Conservation (phyloP, 35 echinoderm and acorn worm species). For the Anneissia japonica region DNA sequence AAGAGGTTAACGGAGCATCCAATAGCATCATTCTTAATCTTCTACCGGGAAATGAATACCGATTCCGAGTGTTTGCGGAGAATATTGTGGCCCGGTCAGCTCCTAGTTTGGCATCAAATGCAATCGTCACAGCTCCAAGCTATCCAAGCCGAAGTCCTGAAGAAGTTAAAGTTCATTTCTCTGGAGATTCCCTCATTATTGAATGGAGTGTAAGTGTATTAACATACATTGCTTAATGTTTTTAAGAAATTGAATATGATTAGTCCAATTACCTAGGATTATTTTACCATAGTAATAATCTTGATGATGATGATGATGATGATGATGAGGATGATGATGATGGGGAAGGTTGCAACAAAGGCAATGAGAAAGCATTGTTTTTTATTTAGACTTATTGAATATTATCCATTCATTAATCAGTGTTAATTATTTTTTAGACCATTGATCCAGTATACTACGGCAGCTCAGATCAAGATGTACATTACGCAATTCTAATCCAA, state of each 20-base stretch:
- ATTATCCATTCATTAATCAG: no score
- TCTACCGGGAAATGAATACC: background rate
- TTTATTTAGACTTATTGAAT: no score
- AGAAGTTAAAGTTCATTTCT: background rate
- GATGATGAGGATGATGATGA: no score
- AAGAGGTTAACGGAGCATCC: background rate
- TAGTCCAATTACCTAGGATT: no score
- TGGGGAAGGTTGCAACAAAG: no score
- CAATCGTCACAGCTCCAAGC: background rate
- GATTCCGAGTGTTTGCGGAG: background rate
- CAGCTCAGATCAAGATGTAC: background rate
- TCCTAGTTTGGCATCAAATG: background rate
- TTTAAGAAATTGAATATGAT: no score
- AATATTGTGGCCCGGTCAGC: background rate
- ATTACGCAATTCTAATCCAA: background rate
- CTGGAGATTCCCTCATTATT: background rate
- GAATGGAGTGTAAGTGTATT: background rate
- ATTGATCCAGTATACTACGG: background rate
- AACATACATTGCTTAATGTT: no score
- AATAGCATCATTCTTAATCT: background rate
- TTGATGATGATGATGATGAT: no score
- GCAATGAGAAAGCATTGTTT: no score
- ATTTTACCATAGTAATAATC: no score
- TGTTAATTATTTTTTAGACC: background rate
- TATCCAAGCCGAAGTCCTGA: background rate